Base-by-base conservation (phyloP, 2,113 vertebrate species). In the Labeo catla region DNA sequence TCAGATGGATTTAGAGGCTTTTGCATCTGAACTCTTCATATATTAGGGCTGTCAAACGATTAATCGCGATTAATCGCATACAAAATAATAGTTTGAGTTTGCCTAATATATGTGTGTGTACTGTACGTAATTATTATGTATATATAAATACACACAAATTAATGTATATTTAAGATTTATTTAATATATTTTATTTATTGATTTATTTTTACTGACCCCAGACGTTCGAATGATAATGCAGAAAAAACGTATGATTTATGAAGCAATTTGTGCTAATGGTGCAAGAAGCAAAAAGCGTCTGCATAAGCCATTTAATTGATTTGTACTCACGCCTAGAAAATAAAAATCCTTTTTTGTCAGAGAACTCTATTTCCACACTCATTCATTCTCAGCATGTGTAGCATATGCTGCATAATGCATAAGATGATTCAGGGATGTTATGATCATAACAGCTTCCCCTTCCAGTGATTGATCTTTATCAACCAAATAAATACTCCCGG, bases 381-480 rank as follows among this genome's bases (percentile, higher is more conserved):
- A 57, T 65, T 86, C 59, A 81, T 79, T 63, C 45, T 39, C 79
- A 73, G 72, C 79, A 76, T 63, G 39, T 23, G 86, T n/a, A 50
- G 80, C 36, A 81, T 76, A 68, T 83, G 57, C 43, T 87, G 28
- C 72, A 87, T 87, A 87, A 87, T 76, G 47, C n/a, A 82, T 52
- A 63, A 49, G 4, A 86, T 47, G 66, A 59, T 68, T 72, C 47
- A 78, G 19, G 13, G 45, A 49, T 50, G 39, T 54, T 10, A 28
- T 34, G 12, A 82, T 76, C n/a, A 81, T 73, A 86, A 39, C 43
- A 2, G 36, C n/a, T 66, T 86, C 34, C 16, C 68, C 12, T 50
- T 80, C 47, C 13, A 21, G 13, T 50, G 54, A 80, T 34, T 39
- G 21, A 81, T 8, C 15, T 34, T 36, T 65, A 47, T 81, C 15